Conservation (phyloP, 1,140 invertebrate genomes). For the Anagrus nilaparvatae region DNA sequence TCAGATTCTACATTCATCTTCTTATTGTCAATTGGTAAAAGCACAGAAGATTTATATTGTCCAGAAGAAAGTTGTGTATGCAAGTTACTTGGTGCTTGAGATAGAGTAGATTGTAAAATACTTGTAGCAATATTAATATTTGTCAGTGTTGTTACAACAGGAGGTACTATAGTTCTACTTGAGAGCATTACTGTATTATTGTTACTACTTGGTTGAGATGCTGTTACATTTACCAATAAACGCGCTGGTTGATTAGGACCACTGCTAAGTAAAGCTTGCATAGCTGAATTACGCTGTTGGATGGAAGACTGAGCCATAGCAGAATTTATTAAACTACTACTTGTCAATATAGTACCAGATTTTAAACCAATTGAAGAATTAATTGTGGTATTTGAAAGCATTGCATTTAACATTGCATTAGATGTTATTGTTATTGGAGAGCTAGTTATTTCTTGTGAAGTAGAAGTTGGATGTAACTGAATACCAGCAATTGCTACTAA, state of each 20-base stretch:
- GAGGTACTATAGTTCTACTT: conserved; percentile 28
- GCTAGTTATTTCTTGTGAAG: too few species aligned
- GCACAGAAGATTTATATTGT: conserved; percentile 32
- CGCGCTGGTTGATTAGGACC: conserved; percentile 22
- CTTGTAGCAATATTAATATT: conserved; percentile 33
- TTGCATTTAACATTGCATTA: conserved; percentile 39
- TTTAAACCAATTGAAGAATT: background rate
- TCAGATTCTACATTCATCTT: conserved; percentile 26
- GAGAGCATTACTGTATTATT: too few species aligned
- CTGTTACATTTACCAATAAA: conserved; percentile 24
- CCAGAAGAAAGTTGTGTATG: conserved; percentile 34
- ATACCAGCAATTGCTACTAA: too few species aligned
- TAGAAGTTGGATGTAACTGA: too few species aligned
- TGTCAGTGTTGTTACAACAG: conserved; percentile 25
- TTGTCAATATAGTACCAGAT: background rate
- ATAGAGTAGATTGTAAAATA: conserved; percentile 38
- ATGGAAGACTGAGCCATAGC: conserved; percentile 1
- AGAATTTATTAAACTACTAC: background rate
- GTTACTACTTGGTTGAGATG: background rate
- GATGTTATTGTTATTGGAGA: conserved; percentile 37
- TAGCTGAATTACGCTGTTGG: background rate
- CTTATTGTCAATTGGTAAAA: conserved; percentile 35
- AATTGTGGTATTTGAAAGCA: conserved; percentile 30
- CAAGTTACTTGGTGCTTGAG: conserved; percentile 33
- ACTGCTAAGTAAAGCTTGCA: conserved; percentile 32